Base-by-base conservation (phyloP, 1,140 invertebrate species). In the Anoplolepis gracilipes region DNA sequence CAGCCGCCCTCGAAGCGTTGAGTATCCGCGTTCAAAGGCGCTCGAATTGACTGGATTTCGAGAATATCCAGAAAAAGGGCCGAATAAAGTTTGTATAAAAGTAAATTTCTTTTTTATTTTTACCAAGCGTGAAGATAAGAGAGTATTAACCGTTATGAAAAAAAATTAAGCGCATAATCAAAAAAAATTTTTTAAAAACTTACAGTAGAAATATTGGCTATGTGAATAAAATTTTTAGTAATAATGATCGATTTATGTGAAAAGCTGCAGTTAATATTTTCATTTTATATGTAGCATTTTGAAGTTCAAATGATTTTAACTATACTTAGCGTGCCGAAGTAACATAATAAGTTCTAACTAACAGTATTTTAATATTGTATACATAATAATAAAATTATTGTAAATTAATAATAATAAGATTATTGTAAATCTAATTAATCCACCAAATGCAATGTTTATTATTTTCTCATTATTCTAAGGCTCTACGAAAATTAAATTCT, bases 21-120 rank as follows among this genome's bases (percentile, higher is more conserved):
- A 85, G 72, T 78, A 69, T 69, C 61, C 39, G 49, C 64, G 72
- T 72, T 88, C 87, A 88, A 87, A 87, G 79, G 62, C 64, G 72
- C 70, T 88, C 79, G 87, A 87, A 73, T 88, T 84, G 77, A n/a
- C 78, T 67, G 64, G 86, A 78, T 84, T 84, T 70, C 78, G 79
- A 85, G 57, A 81, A 84, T 77, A 59, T 55, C 33, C 28, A 28
- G 49, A 84, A 73, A 70, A 70, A 84, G 25, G 30, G n/a, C 10
- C 67, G 53, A 73, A 82, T 82, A 73, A 82, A 82, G 78, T 82
- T 82, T 82, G 39, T 81, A 81, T 59, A 82, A 82, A 82, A 73
- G 62, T 72, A 0, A 73, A 59, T 59, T 42, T 25, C 55, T 55
- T 72, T 72, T 42, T 42, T 73, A 39, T 59, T 82, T 73, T 81